Evolutionary conservation across 2,113 vertebrate species (phyloP).

Genomic region (Kryptolebias marmoratus): DNA sequence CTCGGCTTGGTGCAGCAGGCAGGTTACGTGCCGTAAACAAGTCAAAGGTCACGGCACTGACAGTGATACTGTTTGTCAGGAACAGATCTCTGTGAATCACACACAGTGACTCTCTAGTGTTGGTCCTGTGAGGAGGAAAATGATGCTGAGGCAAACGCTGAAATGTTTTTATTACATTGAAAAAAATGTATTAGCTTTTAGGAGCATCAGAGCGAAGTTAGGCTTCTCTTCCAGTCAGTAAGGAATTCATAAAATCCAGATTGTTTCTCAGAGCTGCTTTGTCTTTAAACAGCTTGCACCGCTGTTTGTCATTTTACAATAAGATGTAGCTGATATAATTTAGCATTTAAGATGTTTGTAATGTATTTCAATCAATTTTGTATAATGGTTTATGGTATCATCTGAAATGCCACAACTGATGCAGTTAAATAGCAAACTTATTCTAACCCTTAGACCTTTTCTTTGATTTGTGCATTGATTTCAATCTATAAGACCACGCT

Average conservation of each 20-base stretch:
- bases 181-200: neutral
- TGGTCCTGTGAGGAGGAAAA: constrained; percentile 10
- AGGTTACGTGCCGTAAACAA: constrained; percentile 2
- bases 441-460: neutral
- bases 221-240: neutral
- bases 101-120: constrained; percentile 14
- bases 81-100: constrained; percentile 49
- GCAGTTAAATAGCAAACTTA: constrained; percentile 18
- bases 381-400: no score
- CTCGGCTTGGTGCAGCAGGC: constrained; percentile 12
- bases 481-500: neutral
- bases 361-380: neutral
- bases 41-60: constrained; percentile 41
- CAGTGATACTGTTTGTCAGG: constrained; percentile 43
- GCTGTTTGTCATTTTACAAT: neutral
- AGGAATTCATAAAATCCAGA: neutral
- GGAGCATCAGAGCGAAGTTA: neutral
- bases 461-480: neutral
- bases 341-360: neutral
- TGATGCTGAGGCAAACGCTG: constrained; percentile 31
- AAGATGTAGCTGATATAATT: constrained; percentile 2
- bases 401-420: neutral
- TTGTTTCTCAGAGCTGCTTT: neutral
- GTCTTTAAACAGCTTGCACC: neutral
- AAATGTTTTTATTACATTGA: constrained; percentile 7